These are phyloP conservation scores for Didymodactylos carnosus DNA, from an alignment of 2,888 invertebrate species.

Conservation along the genomic window DNA sequence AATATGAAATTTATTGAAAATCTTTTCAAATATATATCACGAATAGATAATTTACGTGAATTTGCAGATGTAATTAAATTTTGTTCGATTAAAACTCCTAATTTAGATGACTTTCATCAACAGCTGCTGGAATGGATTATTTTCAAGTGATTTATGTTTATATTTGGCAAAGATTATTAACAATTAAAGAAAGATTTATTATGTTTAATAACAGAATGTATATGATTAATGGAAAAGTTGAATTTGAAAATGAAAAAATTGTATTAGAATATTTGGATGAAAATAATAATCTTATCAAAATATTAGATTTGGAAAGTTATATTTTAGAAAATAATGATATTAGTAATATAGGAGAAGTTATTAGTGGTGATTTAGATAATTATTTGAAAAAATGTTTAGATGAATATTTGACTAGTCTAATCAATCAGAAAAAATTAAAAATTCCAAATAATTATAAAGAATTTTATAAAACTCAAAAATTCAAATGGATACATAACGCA, in stretches of 20 bases:
- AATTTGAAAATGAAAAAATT: not conserved
- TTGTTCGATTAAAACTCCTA: not conserved
- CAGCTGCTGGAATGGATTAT: slow-evolving; percentile 12
- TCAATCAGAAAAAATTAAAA: not conserved
- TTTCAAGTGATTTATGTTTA: slow-evolving; percentile 10
- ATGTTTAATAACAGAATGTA: not conserved
- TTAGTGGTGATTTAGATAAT: not conserved
- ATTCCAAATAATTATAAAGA: not conserved
- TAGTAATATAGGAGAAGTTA: not conserved
- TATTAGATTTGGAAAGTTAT: not conserved
- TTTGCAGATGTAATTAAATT: not conserved
- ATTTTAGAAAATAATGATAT: not conserved
- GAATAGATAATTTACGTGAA: not conserved
- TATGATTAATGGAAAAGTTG: not conserved
- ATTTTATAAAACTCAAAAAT: slow-evolving; percentile 8
- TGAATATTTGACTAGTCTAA: not conserved
- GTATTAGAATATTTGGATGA: not conserved
- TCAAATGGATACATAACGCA: slow-evolving; percentile 16
- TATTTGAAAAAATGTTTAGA: not conserved
- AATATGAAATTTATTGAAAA: not conserved
- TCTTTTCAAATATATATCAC: not conserved
- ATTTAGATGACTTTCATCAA: slow-evolving; percentile 11
- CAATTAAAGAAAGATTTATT: not conserved
- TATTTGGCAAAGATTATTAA: slow-evolving; percentile 6
- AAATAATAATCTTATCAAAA: not conserved